Evolutionary conservation across 2,797 vertebrate species (phyloP), one percentile per base, ranked within the genome.

Genomic region (Hydrocynus forskahlii): DNA sequence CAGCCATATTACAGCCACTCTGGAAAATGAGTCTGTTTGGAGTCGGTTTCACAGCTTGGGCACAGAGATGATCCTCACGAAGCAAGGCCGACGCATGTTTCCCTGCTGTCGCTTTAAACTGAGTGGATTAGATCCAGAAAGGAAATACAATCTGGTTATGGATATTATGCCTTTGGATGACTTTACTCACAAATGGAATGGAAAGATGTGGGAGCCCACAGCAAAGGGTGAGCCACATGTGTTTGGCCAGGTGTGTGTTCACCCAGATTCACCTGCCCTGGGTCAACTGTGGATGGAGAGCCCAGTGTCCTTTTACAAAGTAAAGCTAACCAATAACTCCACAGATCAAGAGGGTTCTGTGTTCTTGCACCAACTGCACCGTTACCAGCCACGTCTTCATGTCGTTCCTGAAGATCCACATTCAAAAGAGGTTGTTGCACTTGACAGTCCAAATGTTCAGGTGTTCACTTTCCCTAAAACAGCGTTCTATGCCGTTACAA

Each of bases 1-100:
- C n/a, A 75, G 94, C 85, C 92, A 50, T 95, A 92, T 97, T 72
- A 95, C 90, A 0, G 96, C 97, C 67, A 95, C 93, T 5, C 90
- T 99, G 7, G 97, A 99, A 88, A 99, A 98, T 85, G 95, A 95
- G 87, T 95, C 79, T 1, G 95, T 99, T 91, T 99, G 98, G 98
- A 97, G 94, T 83, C 94, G 98, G 38, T 99, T 99, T 87, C 91
- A 96, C 91, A 89, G 92, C 75, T 94, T 95, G 68, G 96, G 95
- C 79, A 99, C 97, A 0, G 98, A 99, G 92, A 99, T 99, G 98
- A 96, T 99, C 86, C 91, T 99, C 82, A 97, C 97, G 0, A 97
- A 96, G 88, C 95, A 93, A 78, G 98, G 98, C 7, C 95, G 97
- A 21, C 96, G 97, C 66, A 99, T 99, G 98, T 99, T 99, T 87